Evolutionary conservation across 2,888 invertebrate species (phyloP), one percentile per base, ranked within the genome.

Genomic region (Phyllotreta striolata): DNA sequence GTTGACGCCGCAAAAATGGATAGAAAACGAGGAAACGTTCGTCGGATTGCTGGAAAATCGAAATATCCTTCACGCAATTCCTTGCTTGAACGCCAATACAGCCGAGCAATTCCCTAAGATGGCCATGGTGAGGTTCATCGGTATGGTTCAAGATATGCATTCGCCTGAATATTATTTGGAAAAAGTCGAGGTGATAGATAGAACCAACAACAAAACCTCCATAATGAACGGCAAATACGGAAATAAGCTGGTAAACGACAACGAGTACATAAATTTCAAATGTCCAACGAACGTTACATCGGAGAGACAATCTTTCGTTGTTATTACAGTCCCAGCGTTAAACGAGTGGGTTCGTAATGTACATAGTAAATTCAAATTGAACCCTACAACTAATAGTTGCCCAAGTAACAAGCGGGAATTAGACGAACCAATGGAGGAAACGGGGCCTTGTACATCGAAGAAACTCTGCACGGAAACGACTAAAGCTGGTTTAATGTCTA

Each of bases 141-240:
- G 96, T 7, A 96, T 96, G 95, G 84, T 96, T 39, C 96, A 96
- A 78, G 95, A 96, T 77, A 95, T 95, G 91, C 88, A 89, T 77
- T 91, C 93, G 77, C 93, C 95, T 0, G 96, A 96, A 80, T 91
- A 91, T 77, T 96, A 91, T 79, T 86, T 92, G 67, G 89, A 91
- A 66, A 83, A 85, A 40, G 95, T 90, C 80, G 88, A 90, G 81
- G 87, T 93, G 0, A 84, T 82, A 35, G 88, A 91, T 76, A 82
- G 78, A 46, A 76, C 77, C 38, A 88, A 88, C 1, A 87, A 87
- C 51, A 83, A 84, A 68, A 82, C 80, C 10, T 82, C 80, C 57
- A 74, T 85, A 4, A 87, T 86, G 74, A 86, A 85, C 74, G 94
- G 93, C 43, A 91, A 91, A 80, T 96, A 89, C 78, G 83, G 84